Conservation (phyloP, 2,888 invertebrate species). For the Latheticus oryzae region DNA sequence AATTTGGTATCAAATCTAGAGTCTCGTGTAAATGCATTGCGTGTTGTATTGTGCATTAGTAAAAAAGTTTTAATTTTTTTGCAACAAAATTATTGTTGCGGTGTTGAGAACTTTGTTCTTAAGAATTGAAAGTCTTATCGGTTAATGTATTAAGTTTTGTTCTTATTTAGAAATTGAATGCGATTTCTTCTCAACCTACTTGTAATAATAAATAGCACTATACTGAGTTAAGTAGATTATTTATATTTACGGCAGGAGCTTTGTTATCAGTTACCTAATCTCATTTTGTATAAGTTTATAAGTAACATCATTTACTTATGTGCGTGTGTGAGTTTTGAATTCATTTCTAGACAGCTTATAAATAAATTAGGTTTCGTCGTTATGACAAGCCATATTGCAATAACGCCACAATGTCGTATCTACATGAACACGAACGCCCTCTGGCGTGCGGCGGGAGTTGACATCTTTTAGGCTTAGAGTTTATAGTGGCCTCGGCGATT, state of each 20-base stretch:
- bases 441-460: slow-evolving; percentile 16
- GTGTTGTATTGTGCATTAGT: slow-evolving; percentile 13
- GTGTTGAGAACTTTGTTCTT: slow-evolving; percentile 8
- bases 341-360: too few relatives aligned
- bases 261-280: slow-evolving; percentile 1
- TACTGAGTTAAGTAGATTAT: not conserved
- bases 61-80: slow-evolving; percentile 11
- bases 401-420: too few relatives aligned
- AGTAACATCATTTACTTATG: too few relatives aligned
- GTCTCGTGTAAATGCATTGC: slow-evolving; percentile 16
- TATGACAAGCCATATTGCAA: too few relatives aligned
- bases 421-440: slow-evolving; percentile 9
- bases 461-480: slow-evolving; percentile 10
- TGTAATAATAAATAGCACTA: not conserved
- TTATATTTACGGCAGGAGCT: slow-evolving; percentile 7
- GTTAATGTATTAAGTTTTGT: slow-evolving; percentile 3
- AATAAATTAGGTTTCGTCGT: too few relatives aligned
- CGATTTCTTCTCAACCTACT: slow-evolving; percentile 2
- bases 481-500: slow-evolving; percentile 8
- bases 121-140: not conserved
- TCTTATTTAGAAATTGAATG: slow-evolving; percentile 5
- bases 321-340: too few relatives aligned
- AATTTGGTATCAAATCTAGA: slow-evolving; percentile 16
- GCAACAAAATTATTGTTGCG: slow-evolving; percentile 3
- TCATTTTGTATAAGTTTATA: too few relatives aligned